Evolutionary conservation across 2,888 invertebrate genomes (phyloP).

Genomic region (Dendrolimus houi): DNA sequence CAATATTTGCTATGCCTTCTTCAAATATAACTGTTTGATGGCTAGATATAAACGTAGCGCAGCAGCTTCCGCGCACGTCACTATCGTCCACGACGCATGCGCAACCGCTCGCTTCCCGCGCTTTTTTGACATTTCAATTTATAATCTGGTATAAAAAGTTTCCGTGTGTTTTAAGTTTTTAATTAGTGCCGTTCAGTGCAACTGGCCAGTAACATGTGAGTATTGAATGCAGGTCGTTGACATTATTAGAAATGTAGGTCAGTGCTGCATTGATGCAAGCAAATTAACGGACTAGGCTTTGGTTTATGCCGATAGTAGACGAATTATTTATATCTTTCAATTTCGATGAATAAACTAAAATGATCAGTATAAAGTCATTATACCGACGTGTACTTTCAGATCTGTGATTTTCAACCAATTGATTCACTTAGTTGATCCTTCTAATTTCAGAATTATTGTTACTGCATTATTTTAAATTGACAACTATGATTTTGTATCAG

Average conservation of each 20-base stretch:
- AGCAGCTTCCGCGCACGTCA: conserved; percentile 67
- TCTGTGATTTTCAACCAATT: too few relatives aligned
- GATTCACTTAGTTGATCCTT: too few relatives aligned
- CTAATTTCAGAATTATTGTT: too few relatives aligned
- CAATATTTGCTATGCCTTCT: conserved; percentile 33
- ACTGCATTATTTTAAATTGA: too few relatives aligned
- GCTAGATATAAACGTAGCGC: conserved; percentile 59
- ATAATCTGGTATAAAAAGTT: conserved; percentile 20
- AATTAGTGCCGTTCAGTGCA: conserved; percentile 37
- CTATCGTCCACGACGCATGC: conserved; percentile 49
- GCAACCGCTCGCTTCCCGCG: conserved; percentile 46
- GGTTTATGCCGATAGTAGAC: too few relatives aligned
- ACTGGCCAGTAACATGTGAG: conserved; percentile 39
- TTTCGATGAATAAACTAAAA: too few relatives aligned
- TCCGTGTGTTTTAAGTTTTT: conserved; percentile 26
- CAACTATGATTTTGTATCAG: too few relatives aligned
- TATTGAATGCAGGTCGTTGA: conserved; percentile 35
- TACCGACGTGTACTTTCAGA: too few relatives aligned
- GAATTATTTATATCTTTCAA: too few relatives aligned
- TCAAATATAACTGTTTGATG: conserved; percentile 68
- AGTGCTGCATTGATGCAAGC: conserved; percentile 20
- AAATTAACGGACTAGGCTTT: too few relatives aligned
- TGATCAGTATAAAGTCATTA: too few relatives aligned
- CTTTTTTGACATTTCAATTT: conserved; percentile 30
- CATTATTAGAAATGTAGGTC: conserved; percentile 41